Base-by-base conservation (phyloP, 1,140 invertebrate genomes). In the Drosophila asahinai region DNA sequence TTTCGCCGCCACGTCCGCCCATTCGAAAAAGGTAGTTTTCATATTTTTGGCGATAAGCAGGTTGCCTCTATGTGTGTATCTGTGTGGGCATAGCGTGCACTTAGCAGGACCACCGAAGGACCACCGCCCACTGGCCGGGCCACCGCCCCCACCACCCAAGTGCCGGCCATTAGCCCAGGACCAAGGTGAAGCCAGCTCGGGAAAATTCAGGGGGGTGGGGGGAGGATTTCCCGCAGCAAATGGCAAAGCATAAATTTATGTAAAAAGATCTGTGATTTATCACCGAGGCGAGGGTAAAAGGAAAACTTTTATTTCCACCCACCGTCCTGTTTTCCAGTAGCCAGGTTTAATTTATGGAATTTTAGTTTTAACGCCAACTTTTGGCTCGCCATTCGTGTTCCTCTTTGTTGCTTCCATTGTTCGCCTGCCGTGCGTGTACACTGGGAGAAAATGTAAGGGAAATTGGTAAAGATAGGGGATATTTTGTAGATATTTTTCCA, bases 241-340 rank as follows among this genome's bases (percentile, higher is more conserved):
- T 89, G 86, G 86, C 71, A 86, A 89, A 89, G 86, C 86, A 89
- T 90, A 89, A 89, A 89, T 89, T 89, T 89, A 89, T 90, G 86
- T 89, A 89, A 89, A 86, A 89, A 89, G 86, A 89, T 86, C 86
- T 89, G 86, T 89, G 86, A 89, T 89, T 89, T 89, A 89, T 90
- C 81, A 70, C 77, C 43, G 36, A 48, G 19, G 45, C 62, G 66
- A 27, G 82, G 66, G 71, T 65, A 52, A 52, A 77, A 67, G 67
- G 63, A 80, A 89, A 89, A 89, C 86, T 89, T 89, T 89, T 90
- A 89, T 90, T 90, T 82, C 81, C 79, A 58, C 64, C 58, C 49
- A 57, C 55, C 59, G 40, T 38, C 17, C 19, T 38, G 8, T 27
- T 48, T 22, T 40, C 33, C 72, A 25, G 59, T 30, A 55, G 66